Evolutionary conservation across 1,140 invertebrate species (phyloP).

Genomic region (Trachelipus rathkii): DNA sequence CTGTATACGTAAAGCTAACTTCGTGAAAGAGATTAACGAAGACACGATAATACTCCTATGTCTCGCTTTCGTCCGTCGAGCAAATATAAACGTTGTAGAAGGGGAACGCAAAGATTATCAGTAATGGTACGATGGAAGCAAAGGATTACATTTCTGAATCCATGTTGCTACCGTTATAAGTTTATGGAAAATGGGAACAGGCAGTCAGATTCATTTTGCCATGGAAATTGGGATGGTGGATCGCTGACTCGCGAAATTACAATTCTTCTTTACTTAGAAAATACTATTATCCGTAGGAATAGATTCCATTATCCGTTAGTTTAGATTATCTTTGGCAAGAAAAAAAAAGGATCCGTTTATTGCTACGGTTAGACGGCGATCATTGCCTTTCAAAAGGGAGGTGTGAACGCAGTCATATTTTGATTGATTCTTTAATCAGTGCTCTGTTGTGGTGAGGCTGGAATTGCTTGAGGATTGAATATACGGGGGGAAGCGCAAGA

Average conservation of each 20-base stretch:
- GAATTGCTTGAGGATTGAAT: too few species aligned
- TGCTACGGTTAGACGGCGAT: conserved; percentile 4
- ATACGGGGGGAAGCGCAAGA: too few species aligned
- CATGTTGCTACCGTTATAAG: conserved; percentile 11
- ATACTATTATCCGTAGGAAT: conserved; percentile 14
- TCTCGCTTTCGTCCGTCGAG: neutral
- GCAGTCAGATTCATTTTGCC: conserved; percentile 3
- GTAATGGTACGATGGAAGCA: neutral
- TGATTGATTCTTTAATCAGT: conserved; percentile 13
- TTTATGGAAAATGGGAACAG: conserved; percentile 5
- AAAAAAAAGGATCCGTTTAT: neutral
- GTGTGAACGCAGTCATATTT: conserved; percentile 5
- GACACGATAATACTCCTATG: neutral
- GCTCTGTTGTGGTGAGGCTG: neutral
- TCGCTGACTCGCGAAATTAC: conserved; percentile 22
- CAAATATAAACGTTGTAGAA: neutral
- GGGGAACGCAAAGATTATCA: neutral
- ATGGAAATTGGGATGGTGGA: conserved; percentile 7
- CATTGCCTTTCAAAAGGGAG: neutral
- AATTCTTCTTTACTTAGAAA: conserved; percentile 11
- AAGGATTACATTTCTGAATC: conserved; percentile 10
- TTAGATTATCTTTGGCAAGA: conserved; percentile 2
- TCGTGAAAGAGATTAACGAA: too few species aligned
- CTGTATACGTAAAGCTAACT: too few species aligned
- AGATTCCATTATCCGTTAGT: conserved; percentile 20